These are phyloP conservation scores for Watsonalla cultraria DNA, from an alignment of 2,888 invertebrate genomes.

Conservation along the genomic window DNA sequence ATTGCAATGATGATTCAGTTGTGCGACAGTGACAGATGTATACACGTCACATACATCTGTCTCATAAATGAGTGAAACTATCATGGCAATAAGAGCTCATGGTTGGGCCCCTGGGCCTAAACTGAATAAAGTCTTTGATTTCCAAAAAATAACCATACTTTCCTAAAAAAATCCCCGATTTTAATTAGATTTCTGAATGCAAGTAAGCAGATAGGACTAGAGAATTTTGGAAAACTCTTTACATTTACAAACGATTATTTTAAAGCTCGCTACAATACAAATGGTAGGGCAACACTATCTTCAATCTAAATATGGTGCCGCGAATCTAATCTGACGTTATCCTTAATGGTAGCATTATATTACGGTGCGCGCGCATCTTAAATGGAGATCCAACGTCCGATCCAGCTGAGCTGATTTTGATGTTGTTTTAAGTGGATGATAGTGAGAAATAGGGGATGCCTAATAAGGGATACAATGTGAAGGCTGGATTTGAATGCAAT, in stretches of 20 bases:
- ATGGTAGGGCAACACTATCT: conserved; percentile 17
- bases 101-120: too few species aligned
- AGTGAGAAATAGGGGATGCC: conserved; percentile 29
- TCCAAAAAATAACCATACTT: too few species aligned
- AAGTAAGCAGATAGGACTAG: too few species aligned
- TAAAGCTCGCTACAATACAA: conserved; percentile 15
- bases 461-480: conserved; percentile 27
- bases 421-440: conserved; percentile 53
- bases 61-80: too few species aligned
- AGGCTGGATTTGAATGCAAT: conserved; percentile 1
- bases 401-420: conserved; percentile 52
- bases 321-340: conserved; percentile 49
- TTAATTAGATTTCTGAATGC: too few species aligned
- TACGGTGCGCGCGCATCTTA: conserved; percentile 31
- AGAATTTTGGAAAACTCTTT: too few species aligned
- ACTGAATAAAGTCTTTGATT: too few species aligned
- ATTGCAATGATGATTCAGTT: too few species aligned
- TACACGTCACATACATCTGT: too few species aligned
- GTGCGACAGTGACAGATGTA: too few species aligned
- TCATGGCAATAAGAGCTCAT: too few species aligned
- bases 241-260: background rate
- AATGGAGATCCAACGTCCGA: conserved; percentile 38
- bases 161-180: too few species aligned
- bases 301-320: conserved; percentile 36
- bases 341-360: conserved; percentile 40